Conservation (phyloP, 2,888 invertebrate species). For the Nephrocerus scutellatus region DNA sequence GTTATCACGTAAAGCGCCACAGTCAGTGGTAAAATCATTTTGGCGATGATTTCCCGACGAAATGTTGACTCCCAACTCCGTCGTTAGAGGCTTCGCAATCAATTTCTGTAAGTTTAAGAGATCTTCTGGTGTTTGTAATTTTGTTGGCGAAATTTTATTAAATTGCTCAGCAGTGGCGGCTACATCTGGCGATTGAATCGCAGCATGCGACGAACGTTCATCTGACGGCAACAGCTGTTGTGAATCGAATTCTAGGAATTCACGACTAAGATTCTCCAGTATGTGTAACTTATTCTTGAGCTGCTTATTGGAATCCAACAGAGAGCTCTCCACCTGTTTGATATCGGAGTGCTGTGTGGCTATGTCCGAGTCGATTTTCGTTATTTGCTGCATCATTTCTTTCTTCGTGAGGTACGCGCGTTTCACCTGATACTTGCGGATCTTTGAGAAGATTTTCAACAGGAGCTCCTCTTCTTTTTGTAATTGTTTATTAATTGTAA, state of each 20-base stretch:
- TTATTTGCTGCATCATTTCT: constrained; percentile 36
- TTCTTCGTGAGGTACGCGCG: constrained; percentile 35
- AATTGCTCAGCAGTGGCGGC: constrained; percentile 4
- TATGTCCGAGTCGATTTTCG: constrained; percentile 50
- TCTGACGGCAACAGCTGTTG: too few species aligned
- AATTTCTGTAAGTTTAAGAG: constrained; percentile 22
- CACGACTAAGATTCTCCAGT: constrained; percentile 51
- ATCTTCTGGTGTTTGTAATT: constrained; percentile 23
- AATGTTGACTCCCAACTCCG: constrained; percentile 1
- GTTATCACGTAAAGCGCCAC: constrained; percentile 1
- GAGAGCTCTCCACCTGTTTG: constrained; percentile 50
- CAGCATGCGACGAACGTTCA: too few species aligned
- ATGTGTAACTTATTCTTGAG: constrained; percentile 52
- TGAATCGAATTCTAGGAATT: constrained; percentile 40
- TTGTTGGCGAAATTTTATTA: constrained; percentile 1
- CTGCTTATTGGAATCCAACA: constrained; percentile 51
- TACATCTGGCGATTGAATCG: too few species aligned
- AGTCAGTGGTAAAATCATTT: too few species aligned
- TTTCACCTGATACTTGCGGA: constrained; percentile 51
- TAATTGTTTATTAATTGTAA: constrained; percentile 64
- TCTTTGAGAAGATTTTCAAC: constrained; percentile 59
- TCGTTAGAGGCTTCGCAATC: constrained; percentile 23
- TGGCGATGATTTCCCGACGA: too few species aligned
- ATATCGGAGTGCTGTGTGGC: constrained; percentile 51
- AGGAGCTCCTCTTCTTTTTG: constrained; percentile 67